Conservation (phyloP, 2,797 vertebrate genomes). For the Pachyuromys duprasi region DNA sequence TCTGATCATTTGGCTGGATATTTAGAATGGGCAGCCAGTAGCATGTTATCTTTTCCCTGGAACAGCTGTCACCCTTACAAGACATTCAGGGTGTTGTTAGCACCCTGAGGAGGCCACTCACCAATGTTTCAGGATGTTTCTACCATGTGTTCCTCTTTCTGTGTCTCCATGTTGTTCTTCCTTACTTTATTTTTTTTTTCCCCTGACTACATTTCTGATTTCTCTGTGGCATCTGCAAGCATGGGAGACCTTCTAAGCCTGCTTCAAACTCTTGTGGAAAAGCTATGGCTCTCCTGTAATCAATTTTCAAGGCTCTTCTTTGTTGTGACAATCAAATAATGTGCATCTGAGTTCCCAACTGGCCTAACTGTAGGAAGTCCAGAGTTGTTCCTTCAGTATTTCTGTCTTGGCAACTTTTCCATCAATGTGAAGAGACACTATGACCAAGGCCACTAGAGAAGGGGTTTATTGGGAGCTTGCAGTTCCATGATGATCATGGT, state of each 20-base stretch:
- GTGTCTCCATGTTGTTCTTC: rapidly evolving
- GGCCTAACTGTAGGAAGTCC: neutral
- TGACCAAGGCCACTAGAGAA: neutral
- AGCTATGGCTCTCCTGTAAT: neutral
- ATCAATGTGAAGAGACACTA: neutral
- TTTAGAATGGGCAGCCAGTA: neutral
- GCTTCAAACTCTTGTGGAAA: neutral
- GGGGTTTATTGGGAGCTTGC: neutral
- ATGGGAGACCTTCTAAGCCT: neutral
- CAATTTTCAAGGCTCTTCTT: neutral
- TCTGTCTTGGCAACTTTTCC: neutral
- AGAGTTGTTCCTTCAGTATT: neutral
- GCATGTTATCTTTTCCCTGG: neutral
- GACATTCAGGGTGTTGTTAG: neutral
- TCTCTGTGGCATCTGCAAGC: neutral
- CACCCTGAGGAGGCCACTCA: neutral
- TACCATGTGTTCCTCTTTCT: neutral
- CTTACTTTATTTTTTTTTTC: neutral
- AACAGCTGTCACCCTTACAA: neutral
- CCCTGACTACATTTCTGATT: neutral
- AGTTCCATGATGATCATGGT: neutral
- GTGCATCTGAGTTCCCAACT: neutral
- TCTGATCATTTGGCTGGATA: neutral
- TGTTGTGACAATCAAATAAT: neutral
- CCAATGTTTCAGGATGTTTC: neutral